Conservation (phyloP, 2,888 invertebrate genomes). For the Serrognathus titanus region DNA sequence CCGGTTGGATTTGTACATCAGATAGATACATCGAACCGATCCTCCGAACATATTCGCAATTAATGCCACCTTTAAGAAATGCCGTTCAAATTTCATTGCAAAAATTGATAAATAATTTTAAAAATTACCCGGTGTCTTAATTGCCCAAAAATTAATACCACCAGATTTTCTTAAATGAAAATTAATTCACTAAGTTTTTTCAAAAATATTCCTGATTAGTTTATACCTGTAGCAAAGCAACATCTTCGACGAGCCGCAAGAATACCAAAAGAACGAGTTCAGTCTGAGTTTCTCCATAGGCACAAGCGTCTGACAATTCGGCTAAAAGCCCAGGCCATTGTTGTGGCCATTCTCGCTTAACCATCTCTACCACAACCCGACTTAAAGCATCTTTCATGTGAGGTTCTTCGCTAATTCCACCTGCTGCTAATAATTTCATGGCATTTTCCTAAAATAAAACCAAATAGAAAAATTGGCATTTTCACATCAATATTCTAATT, state of each 20-base stretch:
- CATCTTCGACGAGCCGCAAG: conserved; percentile 88
- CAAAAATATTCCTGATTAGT: background rate
- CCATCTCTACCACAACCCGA: conserved; percentile 93
- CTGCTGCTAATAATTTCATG: conserved; percentile 76
- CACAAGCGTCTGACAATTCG: conserved; percentile 79
- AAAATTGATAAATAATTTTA: too few relatives aligned
- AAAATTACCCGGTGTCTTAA: too few relatives aligned
- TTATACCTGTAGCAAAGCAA: conserved; percentile 77
- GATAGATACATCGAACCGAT: too few relatives aligned
- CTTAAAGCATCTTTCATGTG: conserved; percentile 84
- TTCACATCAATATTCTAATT: too few relatives aligned
- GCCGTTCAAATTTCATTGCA: too few relatives aligned
- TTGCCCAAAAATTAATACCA: too few relatives aligned
- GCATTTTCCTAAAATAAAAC: conserved; percentile 65
- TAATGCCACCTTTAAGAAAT: too few relatives aligned
- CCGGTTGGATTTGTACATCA: too few relatives aligned
- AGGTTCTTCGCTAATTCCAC: conserved; percentile 70
- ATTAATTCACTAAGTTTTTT: background rate
- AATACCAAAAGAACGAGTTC: conserved; percentile 88
- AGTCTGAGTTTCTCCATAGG: conserved; percentile 81
- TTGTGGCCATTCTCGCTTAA: conserved; percentile 96
- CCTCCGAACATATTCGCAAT: too few relatives aligned
- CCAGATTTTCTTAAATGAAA: too few relatives aligned
- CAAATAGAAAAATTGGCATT: background rate
- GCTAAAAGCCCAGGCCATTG: conserved; percentile 86